Conservation (phyloP, 2,888 invertebrate genomes). For the Pycnomerus fuliginosus region DNA sequence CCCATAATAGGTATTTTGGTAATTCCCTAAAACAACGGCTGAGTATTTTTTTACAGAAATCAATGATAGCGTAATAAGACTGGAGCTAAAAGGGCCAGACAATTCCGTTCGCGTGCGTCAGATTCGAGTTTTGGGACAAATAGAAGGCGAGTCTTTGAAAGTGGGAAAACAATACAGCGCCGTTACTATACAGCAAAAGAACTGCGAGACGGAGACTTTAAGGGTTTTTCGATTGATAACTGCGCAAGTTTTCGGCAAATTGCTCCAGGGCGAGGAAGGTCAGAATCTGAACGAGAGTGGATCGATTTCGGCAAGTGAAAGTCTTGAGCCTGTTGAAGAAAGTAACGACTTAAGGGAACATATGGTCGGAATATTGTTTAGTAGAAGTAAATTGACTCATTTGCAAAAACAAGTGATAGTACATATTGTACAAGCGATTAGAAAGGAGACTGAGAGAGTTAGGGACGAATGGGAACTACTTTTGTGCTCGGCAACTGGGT, state of each 20-base stretch:
- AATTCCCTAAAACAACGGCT: background rate
- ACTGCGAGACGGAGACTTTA: slow-evolving; percentile 89
- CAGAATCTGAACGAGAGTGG: slow-evolving; percentile 41
- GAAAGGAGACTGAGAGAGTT: slow-evolving; percentile 81
- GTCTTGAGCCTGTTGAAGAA: slow-evolving; percentile 53
- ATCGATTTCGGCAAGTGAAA: slow-evolving; percentile 44
- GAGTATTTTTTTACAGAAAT: slow-evolving; percentile 27
- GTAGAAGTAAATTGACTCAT: slow-evolving; percentile 88
- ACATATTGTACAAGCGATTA: slow-evolving; percentile 87
- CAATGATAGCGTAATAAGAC: slow-evolving; percentile 62
- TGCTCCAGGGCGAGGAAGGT: slow-evolving; percentile 69
- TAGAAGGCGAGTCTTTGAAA: slow-evolving; percentile 59
- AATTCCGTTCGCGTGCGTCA: slow-evolving; percentile 87
- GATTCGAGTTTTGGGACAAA: slow-evolving; percentile 67
- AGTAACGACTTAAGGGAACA: slow-evolving; percentile 76
- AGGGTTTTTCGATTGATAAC: slow-evolving; percentile 90
- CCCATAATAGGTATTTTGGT: slow-evolving; percentile 65
- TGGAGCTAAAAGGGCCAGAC: slow-evolving; percentile 90
- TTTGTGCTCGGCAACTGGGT: slow-evolving; percentile 55
- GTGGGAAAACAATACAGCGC: slow-evolving; percentile 57
- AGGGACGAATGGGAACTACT: slow-evolving; percentile 88
- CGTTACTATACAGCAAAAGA: slow-evolving; percentile 74
- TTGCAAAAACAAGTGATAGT: slow-evolving; percentile 90
- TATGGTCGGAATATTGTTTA: slow-evolving; percentile 95
- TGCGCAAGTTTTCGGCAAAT: slow-evolving; percentile 88